Evolutionary conservation across 1,140 invertebrate species (phyloP).

Genomic region (Pygmarrhopalites habei): DNA sequence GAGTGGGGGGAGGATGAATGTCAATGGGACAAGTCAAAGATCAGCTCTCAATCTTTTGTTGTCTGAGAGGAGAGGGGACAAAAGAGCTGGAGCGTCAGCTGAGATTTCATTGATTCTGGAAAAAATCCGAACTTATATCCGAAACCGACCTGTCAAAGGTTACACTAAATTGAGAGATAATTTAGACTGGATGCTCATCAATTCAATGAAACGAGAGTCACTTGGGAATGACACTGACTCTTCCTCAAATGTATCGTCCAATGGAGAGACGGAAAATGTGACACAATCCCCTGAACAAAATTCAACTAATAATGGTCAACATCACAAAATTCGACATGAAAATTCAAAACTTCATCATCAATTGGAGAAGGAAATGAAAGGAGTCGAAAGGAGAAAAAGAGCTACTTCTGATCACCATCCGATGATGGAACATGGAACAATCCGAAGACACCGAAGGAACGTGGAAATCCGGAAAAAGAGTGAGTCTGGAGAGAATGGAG

Average conservation of each 20-base stretch:
- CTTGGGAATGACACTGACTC: too few species aligned
- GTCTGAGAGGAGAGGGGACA: too few species aligned
- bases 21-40: too few species aligned
- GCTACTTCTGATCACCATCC: not conserved
- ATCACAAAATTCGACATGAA: constrained; percentile 6
- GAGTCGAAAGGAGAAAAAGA: not conserved
- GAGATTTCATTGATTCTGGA: constrained; percentile 29
- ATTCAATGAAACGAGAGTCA: too few species aligned
- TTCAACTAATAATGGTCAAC: too few species aligned
- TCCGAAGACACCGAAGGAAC: constrained; percentile 1
- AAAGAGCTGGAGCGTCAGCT: not conserved
- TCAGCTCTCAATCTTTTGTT: too few species aligned
- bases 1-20: too few species aligned
- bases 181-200: constrained; percentile 19
- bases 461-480: constrained; percentile 5
- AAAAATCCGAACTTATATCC: constrained; percentile 31
- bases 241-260: too few species aligned
- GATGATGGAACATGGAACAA: constrained; percentile 19
- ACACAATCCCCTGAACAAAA: too few species aligned
- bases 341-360: not conserved
- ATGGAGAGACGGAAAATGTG: too few species aligned
- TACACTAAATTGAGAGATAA: constrained; percentile 23
- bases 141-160: constrained; percentile 17
- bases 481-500: constrained; percentile 43
- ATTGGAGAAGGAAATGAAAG: not conserved